Base-by-base conservation (phyloP, 1,140 invertebrate genomes). In the Hycleus phaleratus region DNA sequence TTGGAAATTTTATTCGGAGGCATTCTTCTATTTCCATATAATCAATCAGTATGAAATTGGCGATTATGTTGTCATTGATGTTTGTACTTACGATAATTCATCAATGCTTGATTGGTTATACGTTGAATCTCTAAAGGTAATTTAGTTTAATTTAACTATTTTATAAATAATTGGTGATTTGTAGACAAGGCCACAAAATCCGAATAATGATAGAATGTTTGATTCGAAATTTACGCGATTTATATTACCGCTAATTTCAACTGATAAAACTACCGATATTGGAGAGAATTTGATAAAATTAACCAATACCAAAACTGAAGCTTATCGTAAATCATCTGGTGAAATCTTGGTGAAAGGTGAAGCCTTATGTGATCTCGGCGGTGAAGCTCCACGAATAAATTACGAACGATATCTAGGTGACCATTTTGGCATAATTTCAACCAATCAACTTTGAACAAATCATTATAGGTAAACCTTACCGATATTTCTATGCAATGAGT, bases 401-500 rank as follows among this genome's bases (percentile, higher is more conserved):
- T 89, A 90, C 57, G 81, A 85, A 24, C 66, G 69, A 10, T 78
- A 77, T 72, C 79, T 86, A 52, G 88, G 88, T 64, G 76, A 2
- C 56, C 38, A 18, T 18, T 18, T 1, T 18, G 18, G 18, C 1
- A 2, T 18, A 18, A 18, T 18, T 18, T 18, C 18, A 18, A 18
- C 2, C 18, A 18, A 18, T 18, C 18, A 18, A 18, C 18, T 18
- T 18, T 18, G 18, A 18, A 18, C 18, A 18, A 18, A 18, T 2
- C 18, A 18, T 69, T 65, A 51, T 65, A 79, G 82, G 79, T 44
- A 81, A 77, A 60, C 75, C 79, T 5, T 95, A 95, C 71, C 78
- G 82, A 53, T 95, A 88, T 72, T 94, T 93, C 70, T 95, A 95
- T 68, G 91, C 89, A 0, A 92, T 93, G 45, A 90, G 88, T 59